Evolutionary conservation across 2,797 vertebrate species (phyloP).

Genomic region (Setipinna tenuifilis): DNA sequence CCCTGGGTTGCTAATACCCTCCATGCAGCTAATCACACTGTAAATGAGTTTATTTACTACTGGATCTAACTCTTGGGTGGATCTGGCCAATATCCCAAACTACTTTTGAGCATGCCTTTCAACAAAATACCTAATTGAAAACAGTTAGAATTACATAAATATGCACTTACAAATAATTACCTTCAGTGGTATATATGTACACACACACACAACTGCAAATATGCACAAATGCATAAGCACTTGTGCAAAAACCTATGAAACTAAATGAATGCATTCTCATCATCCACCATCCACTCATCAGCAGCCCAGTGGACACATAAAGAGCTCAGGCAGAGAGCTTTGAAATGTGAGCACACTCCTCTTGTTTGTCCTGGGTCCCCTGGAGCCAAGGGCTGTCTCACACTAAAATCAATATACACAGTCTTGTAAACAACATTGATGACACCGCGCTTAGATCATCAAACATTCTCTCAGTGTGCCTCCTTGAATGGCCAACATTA

Average conservation of each 20-base stretch:
- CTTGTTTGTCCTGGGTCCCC: slow-evolving; percentile 54
- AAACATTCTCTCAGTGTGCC: slow-evolving; percentile 15
- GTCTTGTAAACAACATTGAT: slow-evolving; percentile 56
- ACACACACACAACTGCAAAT: too few relatives aligned
- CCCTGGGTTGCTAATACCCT: background rate
- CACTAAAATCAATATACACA: slow-evolving; percentile 53
- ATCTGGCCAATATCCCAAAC: background rate
- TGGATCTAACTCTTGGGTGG: background rate
- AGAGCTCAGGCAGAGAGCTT: slow-evolving; percentile 47
- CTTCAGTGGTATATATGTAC: too few relatives aligned
- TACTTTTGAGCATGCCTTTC: slow-evolving; percentile 36
- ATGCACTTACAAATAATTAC: too few relatives aligned
- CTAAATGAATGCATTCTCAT: slow-evolving; percentile 26
- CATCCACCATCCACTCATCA: slow-evolving; percentile 37
- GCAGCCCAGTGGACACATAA: slow-evolving; percentile 32
- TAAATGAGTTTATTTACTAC: background rate
- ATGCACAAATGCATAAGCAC: background rate
- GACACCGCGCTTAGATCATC: slow-evolving; percentile 46
- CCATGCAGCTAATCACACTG: background rate
- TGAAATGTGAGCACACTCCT: slow-evolving; percentile 53
- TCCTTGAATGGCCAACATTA: slow-evolving; percentile 33
- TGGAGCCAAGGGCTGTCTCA: slow-evolving; percentile 52
- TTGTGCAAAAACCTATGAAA: background rate
- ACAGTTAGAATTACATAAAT: background rate
- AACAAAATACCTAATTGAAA: slow-evolving; percentile 19